phyloP scores from a whole-genome alignment of 2,888 invertebrate species.

The Limnephilus lunatus region DNA sequence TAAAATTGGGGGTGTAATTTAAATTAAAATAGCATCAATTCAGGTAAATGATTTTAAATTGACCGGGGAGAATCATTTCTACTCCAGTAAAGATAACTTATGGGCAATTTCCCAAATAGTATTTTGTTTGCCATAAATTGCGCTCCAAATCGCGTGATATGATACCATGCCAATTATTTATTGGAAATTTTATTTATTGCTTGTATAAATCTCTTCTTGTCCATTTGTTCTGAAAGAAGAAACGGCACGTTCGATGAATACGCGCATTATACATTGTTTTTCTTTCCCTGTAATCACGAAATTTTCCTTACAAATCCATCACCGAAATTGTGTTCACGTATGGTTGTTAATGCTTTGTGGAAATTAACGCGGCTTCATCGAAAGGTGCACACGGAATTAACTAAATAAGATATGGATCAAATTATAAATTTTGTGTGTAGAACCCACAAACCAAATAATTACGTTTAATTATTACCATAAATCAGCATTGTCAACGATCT shows the following conservation, averaged over 20 bases:
- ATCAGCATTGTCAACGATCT: slow-evolving; percentile 65
- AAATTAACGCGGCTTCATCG: slow-evolving; percentile 54
- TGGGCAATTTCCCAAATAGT: slow-evolving; percentile 54
- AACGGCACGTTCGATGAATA: slow-evolving; percentile 14
- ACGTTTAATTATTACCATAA: slow-evolving; percentile 63
- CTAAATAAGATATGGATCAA: slow-evolving; percentile 61
- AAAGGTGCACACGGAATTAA: slow-evolving; percentile 61
- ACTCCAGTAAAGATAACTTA: slow-evolving; percentile 40
- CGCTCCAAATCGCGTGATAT: slow-evolving; percentile 61
- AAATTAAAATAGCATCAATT: no score
- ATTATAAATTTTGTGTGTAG: slow-evolving; percentile 61
- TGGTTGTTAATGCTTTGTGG: slow-evolving; percentile 44
- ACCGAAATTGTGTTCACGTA: slow-evolving; percentile 14
- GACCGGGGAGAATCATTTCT: slow-evolving; percentile 11
- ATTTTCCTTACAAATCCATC: slow-evolving; percentile 41
- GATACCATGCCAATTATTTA: slow-evolving; percentile 64
- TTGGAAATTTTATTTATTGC: slow-evolving; percentile 63
- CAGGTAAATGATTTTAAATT: not conserved
- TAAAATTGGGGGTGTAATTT: no score
- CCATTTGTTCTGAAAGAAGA: slow-evolving; percentile 47
- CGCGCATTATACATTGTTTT: slow-evolving; percentile 13
- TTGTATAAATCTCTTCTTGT: slow-evolving; percentile 61
- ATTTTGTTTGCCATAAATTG: slow-evolving; percentile 53
- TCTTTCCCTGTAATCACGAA: slow-evolving; percentile 33
- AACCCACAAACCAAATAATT: slow-evolving; percentile 62